A percentile compares a stretch with the other conserved stretches of the same genome.
Conservation (phyloP, 2,113 vertebrate species). For the Psittacula cyanocephala region DNA sequence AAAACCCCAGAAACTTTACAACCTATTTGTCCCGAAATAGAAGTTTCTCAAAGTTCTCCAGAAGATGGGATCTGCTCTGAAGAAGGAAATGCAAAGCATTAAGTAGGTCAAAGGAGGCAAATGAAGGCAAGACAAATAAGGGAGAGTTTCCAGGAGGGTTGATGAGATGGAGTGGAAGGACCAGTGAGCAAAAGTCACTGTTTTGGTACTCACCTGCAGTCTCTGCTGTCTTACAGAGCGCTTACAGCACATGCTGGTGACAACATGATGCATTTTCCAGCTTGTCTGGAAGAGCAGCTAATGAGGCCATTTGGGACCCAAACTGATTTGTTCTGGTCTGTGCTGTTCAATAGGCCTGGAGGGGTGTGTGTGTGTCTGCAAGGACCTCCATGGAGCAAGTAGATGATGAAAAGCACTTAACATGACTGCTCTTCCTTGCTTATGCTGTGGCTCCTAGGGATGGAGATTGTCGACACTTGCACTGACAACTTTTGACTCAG, state of each 20-base stretch:
- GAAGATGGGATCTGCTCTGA: slow-evolving; percentile 5
- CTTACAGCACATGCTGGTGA: neutral
- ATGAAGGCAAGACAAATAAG: neutral
- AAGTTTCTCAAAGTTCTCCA: slow-evolving; percentile 20
- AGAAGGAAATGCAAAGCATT: slow-evolving; percentile 10
- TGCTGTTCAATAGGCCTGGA: neutral
- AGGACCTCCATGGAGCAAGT: neutral
- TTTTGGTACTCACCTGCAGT: neutral
- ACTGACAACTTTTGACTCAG: neutral
- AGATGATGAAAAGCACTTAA: neutral
- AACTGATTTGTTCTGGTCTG: neutral
- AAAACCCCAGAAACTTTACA: slow-evolving; percentile 40
- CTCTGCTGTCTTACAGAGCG: neutral
- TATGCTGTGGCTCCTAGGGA: neutral
- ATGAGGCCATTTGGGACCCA: neutral
- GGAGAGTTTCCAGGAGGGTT: neutral
- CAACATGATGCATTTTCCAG: neutral
- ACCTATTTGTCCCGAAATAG: slow-evolving; percentile 44
- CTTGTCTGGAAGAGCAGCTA: neutral
- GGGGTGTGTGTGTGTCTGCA: neutral
- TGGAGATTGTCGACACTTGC: neutral
- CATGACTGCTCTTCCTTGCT: neutral
- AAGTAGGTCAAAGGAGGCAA: slow-evolving; percentile 39
- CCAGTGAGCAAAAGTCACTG: neutral
- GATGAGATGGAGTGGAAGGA: neutral